phyloP scores from a whole-genome alignment of 2,113 vertebrate genomes.

The Paracanthobrama guichenoti region DNA sequence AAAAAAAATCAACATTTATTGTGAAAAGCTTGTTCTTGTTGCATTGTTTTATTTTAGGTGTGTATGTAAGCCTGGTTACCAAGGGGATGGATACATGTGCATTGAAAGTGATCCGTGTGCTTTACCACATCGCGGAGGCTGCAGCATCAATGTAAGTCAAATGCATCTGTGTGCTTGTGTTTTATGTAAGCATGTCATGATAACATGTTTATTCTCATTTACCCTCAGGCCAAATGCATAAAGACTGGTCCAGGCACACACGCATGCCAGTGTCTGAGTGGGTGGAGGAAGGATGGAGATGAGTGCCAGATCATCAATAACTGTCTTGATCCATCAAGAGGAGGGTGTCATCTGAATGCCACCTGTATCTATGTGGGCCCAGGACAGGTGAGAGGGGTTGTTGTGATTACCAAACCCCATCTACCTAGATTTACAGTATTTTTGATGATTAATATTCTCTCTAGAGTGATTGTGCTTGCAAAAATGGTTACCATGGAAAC shows the following conservation, averaged over 20 bases:
- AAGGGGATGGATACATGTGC: constrained; percentile 85
- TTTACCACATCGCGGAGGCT: constrained; percentile 70
- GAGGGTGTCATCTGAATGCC: constrained; percentile 83
- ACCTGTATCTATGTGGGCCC: constrained; percentile 87
- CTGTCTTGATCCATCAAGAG: constrained; percentile 71
- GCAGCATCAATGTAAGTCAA: constrained; percentile 80
- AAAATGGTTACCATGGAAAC: constrained; percentile 81
- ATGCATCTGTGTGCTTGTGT: constrained; percentile 19
- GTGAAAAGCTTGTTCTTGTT: background rate
- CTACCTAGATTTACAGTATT: background rate
- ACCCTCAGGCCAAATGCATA: constrained; percentile 83
- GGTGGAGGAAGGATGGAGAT: constrained; percentile 83
- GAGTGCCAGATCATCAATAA: constrained; percentile 88
- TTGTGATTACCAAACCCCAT: background rate
- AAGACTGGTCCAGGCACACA: constrained; percentile 68
- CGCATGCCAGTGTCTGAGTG: constrained; percentile 81
- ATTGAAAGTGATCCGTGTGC: constrained; percentile 80
- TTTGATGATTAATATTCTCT: background rate
- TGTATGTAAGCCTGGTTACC: constrained; percentile 85
- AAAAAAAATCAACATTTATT: background rate
- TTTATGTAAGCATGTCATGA: background rate
- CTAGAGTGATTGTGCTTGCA: constrained; percentile 88
- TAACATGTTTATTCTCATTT: background rate
- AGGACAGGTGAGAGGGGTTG: constrained; percentile 78
- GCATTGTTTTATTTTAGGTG: constrained; percentile 74